Evolutionary conservation across 2,113 vertebrate genomes (phyloP), one percentile per base, ranked within the genome.

Genomic region (Boulengerochromis microlepis): DNA sequence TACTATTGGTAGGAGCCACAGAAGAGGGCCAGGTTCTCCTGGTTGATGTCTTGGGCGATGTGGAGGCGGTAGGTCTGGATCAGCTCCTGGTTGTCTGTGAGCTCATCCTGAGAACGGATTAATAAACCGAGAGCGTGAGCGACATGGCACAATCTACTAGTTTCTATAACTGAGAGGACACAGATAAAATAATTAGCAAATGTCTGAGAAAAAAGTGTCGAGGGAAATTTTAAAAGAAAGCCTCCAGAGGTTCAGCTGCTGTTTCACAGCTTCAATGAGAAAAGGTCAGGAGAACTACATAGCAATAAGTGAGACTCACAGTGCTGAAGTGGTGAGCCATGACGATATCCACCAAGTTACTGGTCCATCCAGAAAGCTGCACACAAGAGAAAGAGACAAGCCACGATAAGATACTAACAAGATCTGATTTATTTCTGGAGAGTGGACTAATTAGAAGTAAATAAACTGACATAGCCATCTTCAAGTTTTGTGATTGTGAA

Each of bases 1-100:
- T 97, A 99, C 98, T 98, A 93, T 98, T 98, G 95, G 93, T 99
- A 99, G 74, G 98, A 98, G 82, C 96, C 96, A 89, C 98, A 97
- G 91, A 99, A 99, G 22, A 99, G 97, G 61, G 97, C 97, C 85
- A 99, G 96, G 93, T 99, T 99, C 83, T 99, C 97, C 90, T 99
- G 98, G 96, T 99, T 99, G 93, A 99, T 99, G 92, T 99, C 98
- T 90, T 99, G 98, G 1, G 98, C 97, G 2, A 99, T 98, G 90
- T 99, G 98, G 80, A 98, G 97, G 88, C 98, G 97, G 95, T 99
- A 99, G 3, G 98, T 99, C 94, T 99, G 98, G 94, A 99, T 98
- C 94, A 99, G 95, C 92, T 99, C 98, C 92, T 97, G 94, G 95
- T 99, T 99, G 59, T 98, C 98, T 12, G 98, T 98, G 81, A 99